Evolutionary conservation across 1,140 invertebrate species (phyloP).

Genomic region (Drosophila murphyi): DNA sequence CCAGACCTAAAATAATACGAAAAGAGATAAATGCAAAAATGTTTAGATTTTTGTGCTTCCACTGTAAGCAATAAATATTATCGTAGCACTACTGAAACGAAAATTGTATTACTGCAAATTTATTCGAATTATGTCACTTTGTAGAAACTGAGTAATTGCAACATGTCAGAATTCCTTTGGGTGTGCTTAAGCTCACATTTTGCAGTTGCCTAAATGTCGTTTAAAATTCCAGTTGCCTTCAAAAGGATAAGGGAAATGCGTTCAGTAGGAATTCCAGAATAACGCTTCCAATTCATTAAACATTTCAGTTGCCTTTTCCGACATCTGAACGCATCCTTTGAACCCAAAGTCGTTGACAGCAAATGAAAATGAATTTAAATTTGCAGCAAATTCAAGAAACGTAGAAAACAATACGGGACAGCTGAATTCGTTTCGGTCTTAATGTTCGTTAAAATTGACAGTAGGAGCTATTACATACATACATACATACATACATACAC

Average conservation of each 20-base stretch:
- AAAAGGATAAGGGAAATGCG: conserved; percentile 16
- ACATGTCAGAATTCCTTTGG: not conserved
- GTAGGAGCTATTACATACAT: not conserved
- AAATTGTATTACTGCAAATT: conserved; percentile 6
- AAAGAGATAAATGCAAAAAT: not conserved
- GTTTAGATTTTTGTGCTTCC: not conserved
- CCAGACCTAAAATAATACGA: not conserved
- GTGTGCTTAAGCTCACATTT: conserved; percentile 5
- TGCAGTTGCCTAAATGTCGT: conserved; percentile 21
- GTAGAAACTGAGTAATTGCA: conserved; percentile 7
- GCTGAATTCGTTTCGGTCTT: conserved; percentile 44
- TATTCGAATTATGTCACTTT: conserved; percentile 17
- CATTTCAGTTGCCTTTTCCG: conserved; percentile 36
- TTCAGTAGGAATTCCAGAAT: conserved; percentile 33
- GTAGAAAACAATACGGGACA: conserved; percentile 48
- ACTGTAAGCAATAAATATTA: not conserved
- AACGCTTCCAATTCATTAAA: conserved; percentile 60
- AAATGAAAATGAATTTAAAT: conserved; percentile 52
- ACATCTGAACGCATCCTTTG: conserved; percentile 33
- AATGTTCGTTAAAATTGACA: conserved; percentile 48
- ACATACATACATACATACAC: not conserved
- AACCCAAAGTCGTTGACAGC: conserved; percentile 34
- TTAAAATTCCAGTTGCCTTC: conserved; percentile 15
- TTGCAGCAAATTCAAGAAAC: conserved; percentile 41
- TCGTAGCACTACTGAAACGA: not conserved